Evolutionary conservation across 2,113 vertebrate species (phyloP), one percentile per base, ranked within the genome.

Genomic region (Entosphenus tridentatus): DNA sequence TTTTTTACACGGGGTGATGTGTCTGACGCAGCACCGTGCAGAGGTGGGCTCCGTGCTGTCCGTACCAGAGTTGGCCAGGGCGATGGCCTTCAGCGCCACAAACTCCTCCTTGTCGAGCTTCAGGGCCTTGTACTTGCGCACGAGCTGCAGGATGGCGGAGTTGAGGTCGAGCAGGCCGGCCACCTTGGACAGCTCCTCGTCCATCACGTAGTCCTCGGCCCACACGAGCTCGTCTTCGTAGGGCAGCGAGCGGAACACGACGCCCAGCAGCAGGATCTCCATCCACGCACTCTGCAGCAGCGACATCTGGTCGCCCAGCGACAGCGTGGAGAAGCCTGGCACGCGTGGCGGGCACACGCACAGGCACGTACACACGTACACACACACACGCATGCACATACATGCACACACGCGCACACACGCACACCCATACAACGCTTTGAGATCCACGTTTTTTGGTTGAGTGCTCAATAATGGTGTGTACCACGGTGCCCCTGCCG

Each of bases 181-280:
- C 73, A 98, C 72, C 76, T 96, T 96, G 62, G 93, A 98, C 75
- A 96, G 93, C 75, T 96, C 93, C 83, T 96, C 92, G 68, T 98
- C 93, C 93, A 98, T 98, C 74, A 98, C 95, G 78, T 98, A 98
- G 85, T 98, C 93, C 78, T 98, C 93, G 70, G 93, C 93, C 75
- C 96, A 98, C 68, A 98, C 93, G 67, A 98, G 79, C 84, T 98
- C 95, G 77, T 98, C 93, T 76, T 96, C 93, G 75, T 96, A 96
- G 17, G 90, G 89, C 70, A 96, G 83, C 10, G 93, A 98, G 73
- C 93, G 86, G 82, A 96, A 96, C 69, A 98, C 93, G 59, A 98
- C 91, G 8, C 93, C 88, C 1, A 98, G 82, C 79, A 98, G 95
- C 82, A 98, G 80, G 77, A 98, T 98, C 76, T 98, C 93, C 93